Evolutionary conservation across 2,113 vertebrate species (phyloP).

Genomic region (Uria aalge): DNA sequence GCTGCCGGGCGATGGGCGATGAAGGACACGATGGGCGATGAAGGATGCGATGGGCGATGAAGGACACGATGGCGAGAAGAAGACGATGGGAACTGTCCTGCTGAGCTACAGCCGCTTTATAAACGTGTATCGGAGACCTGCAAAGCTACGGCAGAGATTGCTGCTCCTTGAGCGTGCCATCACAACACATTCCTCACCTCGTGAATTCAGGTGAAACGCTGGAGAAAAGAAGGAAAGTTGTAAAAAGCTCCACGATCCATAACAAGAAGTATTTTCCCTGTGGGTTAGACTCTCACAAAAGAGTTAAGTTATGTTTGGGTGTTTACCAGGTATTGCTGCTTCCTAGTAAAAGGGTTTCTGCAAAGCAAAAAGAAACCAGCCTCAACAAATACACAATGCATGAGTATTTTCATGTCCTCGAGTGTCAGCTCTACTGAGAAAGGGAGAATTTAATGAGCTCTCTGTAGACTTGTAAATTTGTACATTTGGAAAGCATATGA

Average conservation of each 20-base stretch:
- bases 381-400: fast-evolving
- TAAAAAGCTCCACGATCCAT: fast-evolving
- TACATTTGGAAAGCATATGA: fast-evolving
- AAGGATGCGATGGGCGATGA: neutral
- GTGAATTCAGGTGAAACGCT: fast-evolving
- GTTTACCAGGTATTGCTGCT: neutral
- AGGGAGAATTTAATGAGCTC: neutral
- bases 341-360: neutral
- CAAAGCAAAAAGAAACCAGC: neutral
- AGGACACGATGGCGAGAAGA: fast-evolving
- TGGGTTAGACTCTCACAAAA: fast-evolving
- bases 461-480: neutral
- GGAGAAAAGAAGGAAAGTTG: too few species aligned
- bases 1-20: too few species aligned
- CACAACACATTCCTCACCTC: fast-evolving
- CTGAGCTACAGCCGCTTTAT: fast-evolving
- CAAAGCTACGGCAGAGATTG: neutral
- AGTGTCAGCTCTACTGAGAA: neutral
- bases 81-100: fast-evolving
- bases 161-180: fast-evolving
- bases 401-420: neutral
- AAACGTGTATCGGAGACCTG: fast-evolving
- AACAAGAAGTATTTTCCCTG: neutral
- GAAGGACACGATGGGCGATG: neutral
- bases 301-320: neutral